A percentile compares a stretch with the other conserved stretches of the same genome.
Conservation (phyloP, 2,888 invertebrate genomes). For the Ceratothoa steindachneri region DNA sequence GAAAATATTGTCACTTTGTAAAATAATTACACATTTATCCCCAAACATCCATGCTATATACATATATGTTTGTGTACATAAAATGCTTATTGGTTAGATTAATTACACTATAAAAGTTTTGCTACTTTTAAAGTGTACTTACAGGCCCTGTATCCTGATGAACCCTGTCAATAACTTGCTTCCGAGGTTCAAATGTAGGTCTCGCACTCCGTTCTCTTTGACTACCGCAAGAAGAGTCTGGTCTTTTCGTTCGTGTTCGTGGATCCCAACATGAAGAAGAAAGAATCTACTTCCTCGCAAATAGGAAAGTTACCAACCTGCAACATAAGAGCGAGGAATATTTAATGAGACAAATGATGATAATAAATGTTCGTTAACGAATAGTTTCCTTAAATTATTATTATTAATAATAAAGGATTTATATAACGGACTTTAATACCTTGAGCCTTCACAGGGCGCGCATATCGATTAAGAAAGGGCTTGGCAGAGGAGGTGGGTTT, state of each 20-base stretch:
- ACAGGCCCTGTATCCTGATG: neutral
- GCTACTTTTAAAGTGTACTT: neutral
- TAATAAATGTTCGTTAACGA: too few relatives aligned
- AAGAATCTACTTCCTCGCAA: conserved; percentile 21
- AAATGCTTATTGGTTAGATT: neutral
- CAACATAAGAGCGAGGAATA: too few relatives aligned
- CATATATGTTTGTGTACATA: neutral
- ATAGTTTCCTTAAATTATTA: too few relatives aligned
- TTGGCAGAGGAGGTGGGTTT: too few relatives aligned
- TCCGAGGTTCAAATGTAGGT: neutral
- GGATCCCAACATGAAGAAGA: conserved; percentile 19
- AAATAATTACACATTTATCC: too few relatives aligned
- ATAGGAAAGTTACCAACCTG: too few relatives aligned
- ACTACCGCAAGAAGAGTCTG: neutral
- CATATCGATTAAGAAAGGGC: too few relatives aligned
- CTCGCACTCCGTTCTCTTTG: neutral
- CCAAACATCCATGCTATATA: neutral
- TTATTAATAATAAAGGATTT: too few relatives aligned
- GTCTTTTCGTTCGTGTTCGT: conserved; percentile 21
- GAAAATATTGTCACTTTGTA: too few relatives aligned
- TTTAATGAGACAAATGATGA: too few relatives aligned
- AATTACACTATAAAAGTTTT: neutral
- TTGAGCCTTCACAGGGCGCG: too few relatives aligned
- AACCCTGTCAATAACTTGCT: neutral
- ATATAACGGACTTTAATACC: too few relatives aligned